Base-by-base conservation (phyloP, 1,140 invertebrate species). In the Zaprionus nigranus region DNA sequence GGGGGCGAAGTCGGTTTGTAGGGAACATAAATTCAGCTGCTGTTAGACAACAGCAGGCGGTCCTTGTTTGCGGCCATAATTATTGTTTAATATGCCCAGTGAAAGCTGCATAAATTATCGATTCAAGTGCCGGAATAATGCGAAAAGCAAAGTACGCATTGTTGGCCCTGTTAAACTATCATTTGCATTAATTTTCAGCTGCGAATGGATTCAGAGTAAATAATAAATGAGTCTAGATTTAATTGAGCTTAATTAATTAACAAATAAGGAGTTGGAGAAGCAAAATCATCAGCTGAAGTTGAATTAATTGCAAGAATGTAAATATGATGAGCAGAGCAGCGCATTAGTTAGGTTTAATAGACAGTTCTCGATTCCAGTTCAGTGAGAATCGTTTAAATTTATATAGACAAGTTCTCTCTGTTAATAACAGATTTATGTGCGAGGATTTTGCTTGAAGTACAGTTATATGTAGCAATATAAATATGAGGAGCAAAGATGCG, bases 51-150 rank as follows among this genome's bases (percentile, higher is more conserved):
- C 15, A 54, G 36, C 22, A n/a, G 53, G 54, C 20, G 28, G 38
- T 28, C 36, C 54, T 22, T 57, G 65, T 49, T 59, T 58, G 30
- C 70, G 66, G 72, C 40, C 36, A 70, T 62, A 75, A 69, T 75
- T 56, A 57, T 49, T 57, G 46, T 75, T 54, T 62, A n/a, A 62
- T 62, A 36, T 57, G 51, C 49, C 15, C 38, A 15, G 54, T 28
- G 36, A 20, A 34, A 58, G 69, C 54, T 43, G 51, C 36, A 67
- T 60, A 61, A 68, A 46, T 69, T 49, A 62, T 61, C 61, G 65
- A 74, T 61, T 22, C 51, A 68, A 56, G 58, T 38, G 53, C 13
- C 17, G n/a, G 12, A 46, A n/a, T 53, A 12, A 53, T 51, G 17
- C 7, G 22, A 4, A 24, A 13, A 4, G 20, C 17, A 46, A 20